Base-by-base conservation (phyloP, 1,140 invertebrate genomes). In the Cydia fagiglandana region DNA sequence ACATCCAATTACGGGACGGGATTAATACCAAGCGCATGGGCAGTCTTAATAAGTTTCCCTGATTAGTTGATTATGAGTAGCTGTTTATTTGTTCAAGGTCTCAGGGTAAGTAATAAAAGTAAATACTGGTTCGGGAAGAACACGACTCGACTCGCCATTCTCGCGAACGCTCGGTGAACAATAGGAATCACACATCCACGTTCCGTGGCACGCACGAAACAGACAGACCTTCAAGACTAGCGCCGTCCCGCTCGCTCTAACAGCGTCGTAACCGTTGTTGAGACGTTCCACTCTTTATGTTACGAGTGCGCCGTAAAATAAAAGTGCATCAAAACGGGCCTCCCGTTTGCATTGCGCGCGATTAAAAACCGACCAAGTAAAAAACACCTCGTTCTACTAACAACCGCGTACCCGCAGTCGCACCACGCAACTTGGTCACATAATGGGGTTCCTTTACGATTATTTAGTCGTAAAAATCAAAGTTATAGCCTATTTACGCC, bases 401-500 rank as follows among this genome's bases (percentile, higher is more conserved):
- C 38, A 66, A 34, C 24, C 64, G 77, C 34, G 64, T 75, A 80
- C 64, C 64, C 64, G 64, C 56, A 61, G 66, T 74, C 56, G 77
- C 75, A 74, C 86, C 80, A 77, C 82, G 79, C 70, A 88, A 88
- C 78, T 83, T 74, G 77, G 88, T 74, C 83, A 82, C 75, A 73
- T 86, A 81, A 79, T 73, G 86, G 87, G 89, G 86, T 87, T 91
- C 90, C 86, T 91, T 92, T 92, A 92, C 91, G 91, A 92, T 92
- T 92, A 92, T 92, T 92, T 91, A 92, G 91, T 92, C 91, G 90
- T 92, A 92, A 92, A 92, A 92, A 92, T 92, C 91, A 91, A 92
- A 92, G 91, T 93, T 91, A 93, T 93, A 90, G 91, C 83, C 91
- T 91, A 91, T 93, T 92, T 91, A 92, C 91, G 91, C 76, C 84